Evolutionary conservation across 2,888 invertebrate species (phyloP).

Genomic region (Pecten maximus): DNA sequence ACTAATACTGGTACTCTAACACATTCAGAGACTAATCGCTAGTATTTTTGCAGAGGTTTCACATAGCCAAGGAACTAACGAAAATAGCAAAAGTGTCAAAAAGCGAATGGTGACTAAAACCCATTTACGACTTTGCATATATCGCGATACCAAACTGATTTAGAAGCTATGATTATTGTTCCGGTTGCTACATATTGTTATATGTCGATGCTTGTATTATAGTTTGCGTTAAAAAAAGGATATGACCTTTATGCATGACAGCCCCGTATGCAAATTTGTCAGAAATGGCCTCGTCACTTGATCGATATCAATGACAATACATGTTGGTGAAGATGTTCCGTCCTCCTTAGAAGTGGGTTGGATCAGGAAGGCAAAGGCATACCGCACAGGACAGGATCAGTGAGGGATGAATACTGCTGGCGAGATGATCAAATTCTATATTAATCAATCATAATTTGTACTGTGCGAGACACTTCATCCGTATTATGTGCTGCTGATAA

Average conservation of each 20-base stretch:
- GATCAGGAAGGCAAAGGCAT: not conserved
- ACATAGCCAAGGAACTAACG: too few relatives aligned
- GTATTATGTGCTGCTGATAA: not conserved
- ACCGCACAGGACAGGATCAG: not conserved
- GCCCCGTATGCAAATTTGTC: not conserved
- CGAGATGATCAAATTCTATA: not conserved
- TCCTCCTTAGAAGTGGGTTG: not conserved
- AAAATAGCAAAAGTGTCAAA: too few relatives aligned
- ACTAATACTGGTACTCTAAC: too few relatives aligned
- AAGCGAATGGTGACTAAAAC: too few relatives aligned
- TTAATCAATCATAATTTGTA: constrained; percentile 30
- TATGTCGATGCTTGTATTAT: too few relatives aligned
- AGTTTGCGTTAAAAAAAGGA: not conserved
- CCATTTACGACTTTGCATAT: too few relatives aligned
- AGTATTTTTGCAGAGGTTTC: too few relatives aligned
- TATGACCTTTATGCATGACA: not conserved
- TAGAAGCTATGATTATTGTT: too few relatives aligned
- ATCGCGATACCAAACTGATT: too few relatives aligned
- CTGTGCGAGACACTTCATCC: not conserved
- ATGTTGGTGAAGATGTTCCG: not conserved
- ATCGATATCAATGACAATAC: constrained; percentile 9
- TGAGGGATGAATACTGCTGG: not conserved
- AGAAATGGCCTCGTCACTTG: not conserved
- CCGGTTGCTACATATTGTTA: too few relatives aligned
- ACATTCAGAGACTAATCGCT: too few relatives aligned